These are phyloP conservation scores for Prenolepis imparis DNA, from an alignment of 2,888 invertebrate species.

Conservation along the genomic window DNA sequence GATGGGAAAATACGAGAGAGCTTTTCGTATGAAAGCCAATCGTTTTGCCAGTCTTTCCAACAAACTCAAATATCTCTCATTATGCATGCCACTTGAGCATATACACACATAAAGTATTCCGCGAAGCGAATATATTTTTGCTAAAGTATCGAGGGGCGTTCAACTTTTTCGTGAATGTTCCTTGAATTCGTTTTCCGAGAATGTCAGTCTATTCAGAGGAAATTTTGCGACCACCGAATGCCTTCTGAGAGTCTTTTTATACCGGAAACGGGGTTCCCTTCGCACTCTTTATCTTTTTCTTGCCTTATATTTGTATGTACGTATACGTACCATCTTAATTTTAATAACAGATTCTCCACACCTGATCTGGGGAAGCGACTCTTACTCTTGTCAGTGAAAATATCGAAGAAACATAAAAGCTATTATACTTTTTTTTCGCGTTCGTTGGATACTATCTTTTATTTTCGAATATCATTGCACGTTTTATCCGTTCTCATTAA, in stretches of 20 bases:
- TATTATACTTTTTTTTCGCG: not conserved
- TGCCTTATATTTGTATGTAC: not conserved
- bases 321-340: not conserved
- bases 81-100: conserved; percentile 37
- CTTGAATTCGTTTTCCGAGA: conserved; percentile 34
- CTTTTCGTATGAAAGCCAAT: conserved; percentile 38
- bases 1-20: conserved; percentile 11
- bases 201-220: conserved; percentile 32
- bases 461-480: not conserved
- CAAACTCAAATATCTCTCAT: conserved; percentile 49
- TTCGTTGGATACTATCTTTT: not conserved
- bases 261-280: conserved; percentile 1
- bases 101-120: conserved; percentile 5
- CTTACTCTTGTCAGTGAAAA: not conserved
- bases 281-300: not conserved
- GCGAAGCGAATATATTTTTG: conserved; percentile 29
- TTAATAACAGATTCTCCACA: conserved; percentile 20
- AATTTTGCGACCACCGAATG: conserved; percentile 15
- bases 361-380: not conserved
- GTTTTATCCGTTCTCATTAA: conserved; percentile 26
- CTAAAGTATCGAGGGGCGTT: conserved; percentile 32
- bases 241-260: conserved; percentile 7
- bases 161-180: conserved; percentile 18
- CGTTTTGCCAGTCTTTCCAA: conserved; percentile 5
- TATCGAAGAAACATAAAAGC: not conserved